phyloP scores from a whole-genome alignment of 2,113 vertebrate species.

The Xenus cinereus region DNA sequence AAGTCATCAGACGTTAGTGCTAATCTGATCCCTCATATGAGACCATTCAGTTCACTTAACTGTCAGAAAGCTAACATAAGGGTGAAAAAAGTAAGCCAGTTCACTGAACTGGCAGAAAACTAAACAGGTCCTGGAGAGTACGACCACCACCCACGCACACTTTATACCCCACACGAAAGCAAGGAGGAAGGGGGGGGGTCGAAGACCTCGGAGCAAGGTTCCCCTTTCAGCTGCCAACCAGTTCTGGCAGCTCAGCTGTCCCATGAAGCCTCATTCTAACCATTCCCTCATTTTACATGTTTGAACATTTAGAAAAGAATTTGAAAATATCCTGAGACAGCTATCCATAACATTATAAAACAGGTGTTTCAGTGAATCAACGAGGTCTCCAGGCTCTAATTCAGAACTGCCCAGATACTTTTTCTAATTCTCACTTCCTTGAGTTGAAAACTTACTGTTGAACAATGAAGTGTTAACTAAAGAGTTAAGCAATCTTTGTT shows the following conservation, averaged over 20 bases:
- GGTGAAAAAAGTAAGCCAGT: neutral
- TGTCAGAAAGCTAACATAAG: neutral
- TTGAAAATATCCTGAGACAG: neutral
- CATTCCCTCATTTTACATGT: neutral
- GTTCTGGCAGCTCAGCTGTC: neutral
- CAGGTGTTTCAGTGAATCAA: neutral
- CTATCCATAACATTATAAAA: neutral
- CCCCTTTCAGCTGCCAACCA: neutral
- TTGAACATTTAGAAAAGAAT: neutral
- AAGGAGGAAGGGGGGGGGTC: neutral
- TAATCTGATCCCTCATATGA: neutral
- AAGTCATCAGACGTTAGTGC: neutral
- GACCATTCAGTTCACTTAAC: neutral
- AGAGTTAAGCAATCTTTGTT: neutral
- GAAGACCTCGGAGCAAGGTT: neutral
- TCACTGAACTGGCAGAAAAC: neutral
- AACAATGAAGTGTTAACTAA: neutral
- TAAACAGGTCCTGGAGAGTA: neutral
- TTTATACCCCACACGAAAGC: neutral
- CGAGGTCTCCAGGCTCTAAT: neutral
- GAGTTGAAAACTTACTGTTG: neutral
- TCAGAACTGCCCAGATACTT: neutral
- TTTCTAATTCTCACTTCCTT: neutral
- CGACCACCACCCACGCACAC: accelerated
- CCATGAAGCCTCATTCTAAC: neutral